Evolutionary conservation across 1,140 invertebrate species (phyloP), one percentile per base, ranked within the genome.

Genomic region (Lordiphosa mommai): DNA sequence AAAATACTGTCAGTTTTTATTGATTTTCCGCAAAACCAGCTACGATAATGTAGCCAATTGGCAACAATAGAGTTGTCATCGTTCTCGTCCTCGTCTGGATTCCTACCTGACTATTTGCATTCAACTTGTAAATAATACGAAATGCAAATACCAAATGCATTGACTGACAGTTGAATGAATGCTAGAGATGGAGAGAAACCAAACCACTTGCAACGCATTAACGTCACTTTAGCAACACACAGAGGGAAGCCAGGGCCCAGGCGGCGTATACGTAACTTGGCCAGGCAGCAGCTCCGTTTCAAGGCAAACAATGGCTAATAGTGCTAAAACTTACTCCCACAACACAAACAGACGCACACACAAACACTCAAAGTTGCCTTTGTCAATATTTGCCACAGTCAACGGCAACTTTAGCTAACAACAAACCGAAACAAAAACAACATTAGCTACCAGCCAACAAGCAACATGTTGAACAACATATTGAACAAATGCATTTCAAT

Each of bases 401-500:
- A 68, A 63, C 58, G 58, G 70, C 74, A 82, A 82, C 74, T 79
- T 66, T 43, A 74, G 70, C 76, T 61, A 79, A 80, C 74, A 70
- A 79, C 46, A 68, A 38, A 34, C 47, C 55, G 30, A 27, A 49
- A 47, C 63, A 76, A 51, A 34, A 52, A 58, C 52, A 65, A 67
- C 71, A 76, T 61, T 61, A 63, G 58, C 58, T 41, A 56, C 32
- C 38, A 66, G 47, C n/a, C 34, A 43, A 66, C 43, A 58, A 46
- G 61, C 53, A 80, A 71, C 76, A 76, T 82, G 76, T 80, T 79
- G 44, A 74, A 82, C 76, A 80, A 71, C 76, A 80, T 80, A 80
- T 80, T 76, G 76, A 80, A 82, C 76, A 80, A 79, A 80, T 80
- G 76, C 76, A 80, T 80, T 80, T 80, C 76, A 82, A 80, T 80